Conservation (phyloP, 2,113 vertebrate species). For the Xenus cinereus region DNA sequence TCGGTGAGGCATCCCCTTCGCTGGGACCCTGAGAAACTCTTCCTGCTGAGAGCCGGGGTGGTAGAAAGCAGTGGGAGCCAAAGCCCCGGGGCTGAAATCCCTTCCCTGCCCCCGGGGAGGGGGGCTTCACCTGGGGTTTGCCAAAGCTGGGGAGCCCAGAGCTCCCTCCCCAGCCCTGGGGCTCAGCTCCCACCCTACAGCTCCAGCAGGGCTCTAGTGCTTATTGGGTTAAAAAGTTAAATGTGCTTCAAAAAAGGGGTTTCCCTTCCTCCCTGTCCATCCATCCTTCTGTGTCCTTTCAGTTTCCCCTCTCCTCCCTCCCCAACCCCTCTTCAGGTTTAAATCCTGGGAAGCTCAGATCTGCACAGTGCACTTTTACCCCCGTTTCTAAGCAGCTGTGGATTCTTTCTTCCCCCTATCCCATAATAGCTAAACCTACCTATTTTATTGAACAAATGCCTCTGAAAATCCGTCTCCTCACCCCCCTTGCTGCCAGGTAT, state of each 20-base stretch:
- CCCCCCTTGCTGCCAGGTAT: background rate
- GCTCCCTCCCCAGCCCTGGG: background rate
- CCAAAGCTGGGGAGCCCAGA: background rate
- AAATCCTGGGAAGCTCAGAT: background rate
- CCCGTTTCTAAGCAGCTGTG: background rate
- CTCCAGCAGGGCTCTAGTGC: background rate
- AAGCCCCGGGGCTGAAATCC: background rate
- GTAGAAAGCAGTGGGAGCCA: accelerated
- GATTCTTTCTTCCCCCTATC: background rate
- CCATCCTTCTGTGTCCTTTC: background rate
- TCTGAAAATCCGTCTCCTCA: background rate
- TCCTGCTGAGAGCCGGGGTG: background rate
- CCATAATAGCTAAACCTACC: background rate
- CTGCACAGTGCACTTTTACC: background rate
- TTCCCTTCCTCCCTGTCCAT: background rate
- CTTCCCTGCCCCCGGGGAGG: background rate
- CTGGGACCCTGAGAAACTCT: background rate
- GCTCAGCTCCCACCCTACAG: background rate
- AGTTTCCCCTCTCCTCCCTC: background rate
- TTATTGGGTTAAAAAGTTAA: background rate
- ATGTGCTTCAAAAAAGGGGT: background rate
- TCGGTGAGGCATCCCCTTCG: background rate
- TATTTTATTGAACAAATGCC: background rate
- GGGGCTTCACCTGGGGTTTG: background rate
- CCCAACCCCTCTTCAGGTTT: background rate